Evolutionary conservation across 2,113 vertebrate genomes (phyloP).

Genomic region (Bambusicola thoracicus): DNA sequence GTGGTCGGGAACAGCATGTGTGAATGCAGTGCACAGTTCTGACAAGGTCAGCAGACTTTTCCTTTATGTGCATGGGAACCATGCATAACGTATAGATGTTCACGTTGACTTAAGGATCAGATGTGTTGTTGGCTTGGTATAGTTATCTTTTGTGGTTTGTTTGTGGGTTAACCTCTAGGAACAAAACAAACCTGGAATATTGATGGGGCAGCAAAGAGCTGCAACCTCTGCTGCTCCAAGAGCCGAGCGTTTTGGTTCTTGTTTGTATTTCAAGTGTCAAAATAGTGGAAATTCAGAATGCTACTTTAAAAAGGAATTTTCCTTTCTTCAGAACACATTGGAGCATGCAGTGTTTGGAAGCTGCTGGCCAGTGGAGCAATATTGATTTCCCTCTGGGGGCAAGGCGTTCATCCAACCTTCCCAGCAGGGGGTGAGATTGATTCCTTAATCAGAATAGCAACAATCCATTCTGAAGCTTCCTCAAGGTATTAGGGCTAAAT

Average conservation of each 20-base stretch:
- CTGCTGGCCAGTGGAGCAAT: conserved; percentile 17
- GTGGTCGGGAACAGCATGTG: neutral
- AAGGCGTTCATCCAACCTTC: conserved; percentile 14
- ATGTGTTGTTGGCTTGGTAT: neutral
- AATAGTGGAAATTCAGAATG: neutral
- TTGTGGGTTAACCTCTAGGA: neutral
- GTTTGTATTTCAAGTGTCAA: neutral
- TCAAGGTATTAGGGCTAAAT: conserved; percentile 64
- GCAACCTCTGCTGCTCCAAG: neutral
- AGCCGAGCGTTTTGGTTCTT: neutral
- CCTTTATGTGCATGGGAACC: neutral
- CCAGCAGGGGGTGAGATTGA: neutral
- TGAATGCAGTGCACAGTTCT: neutral
- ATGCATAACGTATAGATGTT: neutral
- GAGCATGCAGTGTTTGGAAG: neutral
- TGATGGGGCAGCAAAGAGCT: neutral
- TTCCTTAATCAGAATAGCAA: conserved; percentile 30
- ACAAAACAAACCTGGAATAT: neutral
- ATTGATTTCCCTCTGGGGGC: conserved; percentile 2
- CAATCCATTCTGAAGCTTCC: conserved; percentile 53
- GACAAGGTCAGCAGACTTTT: neutral
- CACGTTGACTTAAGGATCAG: neutral
- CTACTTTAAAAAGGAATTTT: neutral
- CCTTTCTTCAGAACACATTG: rapidly evolving
- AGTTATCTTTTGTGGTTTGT: neutral